These are phyloP conservation scores for Gadus macrocephalus DNA, from an alignment of 2,113 vertebrate species.

Conservation along the genomic window DNA sequence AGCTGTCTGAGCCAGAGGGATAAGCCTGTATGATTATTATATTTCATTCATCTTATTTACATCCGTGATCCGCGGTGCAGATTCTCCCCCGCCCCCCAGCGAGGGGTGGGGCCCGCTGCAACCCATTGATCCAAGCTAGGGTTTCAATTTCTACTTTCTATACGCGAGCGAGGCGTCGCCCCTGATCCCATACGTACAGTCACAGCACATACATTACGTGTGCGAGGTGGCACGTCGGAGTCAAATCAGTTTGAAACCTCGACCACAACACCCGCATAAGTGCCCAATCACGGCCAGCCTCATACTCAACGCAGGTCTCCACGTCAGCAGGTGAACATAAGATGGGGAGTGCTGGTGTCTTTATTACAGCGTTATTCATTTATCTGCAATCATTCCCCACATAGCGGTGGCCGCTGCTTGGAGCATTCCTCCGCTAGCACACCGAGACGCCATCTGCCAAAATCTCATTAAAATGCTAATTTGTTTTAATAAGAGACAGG, in stretches of 20 bases:
- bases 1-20: constrained; percentile 56
- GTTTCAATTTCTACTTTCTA: constrained; percentile 6
- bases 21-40: constrained; percentile 72
- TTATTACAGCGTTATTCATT: not conserved
- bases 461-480: constrained; percentile 82
- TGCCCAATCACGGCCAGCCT: not conserved
- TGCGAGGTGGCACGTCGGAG: not conserved
- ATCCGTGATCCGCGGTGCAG: constrained; percentile 62
- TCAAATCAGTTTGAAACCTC: not conserved
- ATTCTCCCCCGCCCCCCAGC: constrained; percentile 49
- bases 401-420: constrained; percentile 29
- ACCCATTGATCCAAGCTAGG: constrained; percentile 49
- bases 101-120: constrained; percentile 35
- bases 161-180: not conserved
- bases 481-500: constrained; percentile 81
- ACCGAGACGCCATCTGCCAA: constrained; percentile 73
- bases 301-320: not conserved
- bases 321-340: constrained; percentile 14
- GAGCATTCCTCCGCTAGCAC: constrained; percentile 55
- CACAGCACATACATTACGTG: not conserved
- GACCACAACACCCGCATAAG: constrained; percentile 3
- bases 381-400: constrained; percentile 25
- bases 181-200: constrained; percentile 8
- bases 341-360: not conserved
- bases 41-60: constrained; percentile 57